Percentiles rank a stretch among this genome's conserved stretches.
Evolutionary conservation across 2,888 invertebrate genomes (phyloP).

Genomic region (Orchesella flavescens): DNA sequence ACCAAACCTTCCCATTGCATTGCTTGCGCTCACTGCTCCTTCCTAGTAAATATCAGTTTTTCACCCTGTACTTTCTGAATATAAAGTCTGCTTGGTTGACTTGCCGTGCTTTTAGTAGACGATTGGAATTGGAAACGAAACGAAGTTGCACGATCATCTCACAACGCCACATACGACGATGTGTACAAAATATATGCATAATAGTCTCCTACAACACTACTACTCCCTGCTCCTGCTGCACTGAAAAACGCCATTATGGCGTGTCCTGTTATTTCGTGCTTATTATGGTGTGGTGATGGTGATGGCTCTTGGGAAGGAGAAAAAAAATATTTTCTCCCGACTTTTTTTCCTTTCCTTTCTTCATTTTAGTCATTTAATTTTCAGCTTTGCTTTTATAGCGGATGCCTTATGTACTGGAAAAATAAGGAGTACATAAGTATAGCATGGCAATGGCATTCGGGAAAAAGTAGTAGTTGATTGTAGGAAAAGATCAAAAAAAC

Average conservation of each 20-base stretch:
- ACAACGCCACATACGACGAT: slow-evolving; percentile 2
- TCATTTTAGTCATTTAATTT: neutral
- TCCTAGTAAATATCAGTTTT: no score
- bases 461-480: slow-evolving; percentile 12
- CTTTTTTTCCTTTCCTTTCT: neutral
- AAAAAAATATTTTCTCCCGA: neutral
- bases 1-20: no score
- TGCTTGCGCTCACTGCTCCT: no score
- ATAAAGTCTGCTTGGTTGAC: slow-evolving; percentile 19
- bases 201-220: neutral
- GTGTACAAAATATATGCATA: slow-evolving; percentile 7
- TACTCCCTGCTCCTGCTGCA: no score
- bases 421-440: neutral
- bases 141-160: slow-evolving; percentile 57
- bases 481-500: slow-evolving; percentile 42
- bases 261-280: neutral
- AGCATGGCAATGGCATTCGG: no score
- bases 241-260: no score
- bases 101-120: slow-evolving; percentile 36
- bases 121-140: slow-evolving; percentile 55
- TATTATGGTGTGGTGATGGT: neutral
- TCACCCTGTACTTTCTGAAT: neutral
- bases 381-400: neutral
- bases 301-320: neutral
- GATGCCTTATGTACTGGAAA: neutral